Evolutionary conservation across 1,140 invertebrate genomes (phyloP).

Genomic region (Atta texana): DNA sequence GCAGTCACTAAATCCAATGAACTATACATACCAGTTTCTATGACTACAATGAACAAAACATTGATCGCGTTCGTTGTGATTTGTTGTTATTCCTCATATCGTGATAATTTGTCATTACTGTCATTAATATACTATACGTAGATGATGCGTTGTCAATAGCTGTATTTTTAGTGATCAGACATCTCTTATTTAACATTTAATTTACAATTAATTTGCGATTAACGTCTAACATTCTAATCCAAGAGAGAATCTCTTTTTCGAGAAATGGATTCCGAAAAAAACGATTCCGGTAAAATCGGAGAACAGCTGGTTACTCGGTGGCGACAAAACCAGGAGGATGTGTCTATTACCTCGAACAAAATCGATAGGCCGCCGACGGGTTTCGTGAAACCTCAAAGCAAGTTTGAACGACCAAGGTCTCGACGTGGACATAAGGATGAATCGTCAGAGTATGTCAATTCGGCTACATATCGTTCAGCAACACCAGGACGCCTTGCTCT

Average conservation of each 20-base stretch:
- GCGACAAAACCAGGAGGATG: conserved; percentile 68
- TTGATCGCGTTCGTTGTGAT: not conserved
- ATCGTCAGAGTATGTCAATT: conserved; percentile 62
- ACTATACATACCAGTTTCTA: conserved; percentile 20
- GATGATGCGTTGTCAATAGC: not conserved
- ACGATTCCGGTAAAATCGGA: conserved; percentile 41
- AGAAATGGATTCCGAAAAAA: conserved; percentile 67
- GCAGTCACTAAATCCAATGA: not conserved
- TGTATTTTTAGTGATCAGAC: not conserved
- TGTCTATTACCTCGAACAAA: not conserved
- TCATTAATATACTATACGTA: not conserved
- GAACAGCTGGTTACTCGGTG: conserved; percentile 76
- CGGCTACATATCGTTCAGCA: conserved; percentile 64
- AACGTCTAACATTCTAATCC: not conserved
- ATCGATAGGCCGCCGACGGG: conserved; percentile 67
- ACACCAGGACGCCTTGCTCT: conserved; percentile 74
- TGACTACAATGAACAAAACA: conserved; percentile 50
- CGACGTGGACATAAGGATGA: conserved; percentile 81
- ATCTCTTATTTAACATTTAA: not conserved
- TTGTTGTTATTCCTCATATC: not conserved
- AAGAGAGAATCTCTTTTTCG: not conserved
- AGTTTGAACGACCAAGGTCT: conserved; percentile 82
- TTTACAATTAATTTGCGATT: not conserved
- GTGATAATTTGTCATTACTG: not conserved
- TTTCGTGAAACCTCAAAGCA: conserved; percentile 71